Percentiles rank a stretch among this genome's conserved stretches.
Conservation (phyloP, 2,797 vertebrate species). For the Knipowitschia caucasica region DNA sequence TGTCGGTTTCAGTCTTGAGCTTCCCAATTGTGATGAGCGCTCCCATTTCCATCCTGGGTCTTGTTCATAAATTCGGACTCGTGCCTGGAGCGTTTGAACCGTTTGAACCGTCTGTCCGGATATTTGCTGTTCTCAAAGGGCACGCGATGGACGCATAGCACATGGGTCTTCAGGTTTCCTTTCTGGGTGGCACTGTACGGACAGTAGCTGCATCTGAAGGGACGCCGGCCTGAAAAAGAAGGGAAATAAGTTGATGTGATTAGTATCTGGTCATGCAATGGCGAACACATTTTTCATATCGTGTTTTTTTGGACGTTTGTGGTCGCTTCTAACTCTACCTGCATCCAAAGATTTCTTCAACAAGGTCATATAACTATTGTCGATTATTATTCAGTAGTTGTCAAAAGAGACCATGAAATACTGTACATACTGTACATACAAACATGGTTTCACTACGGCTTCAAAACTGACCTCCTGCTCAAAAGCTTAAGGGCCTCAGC, state of each 20-base stretch:
- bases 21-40: not conserved
- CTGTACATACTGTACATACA: no score
- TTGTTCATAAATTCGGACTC: slow-evolving; percentile 73
- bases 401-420: no score
- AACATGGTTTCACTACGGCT: no score
- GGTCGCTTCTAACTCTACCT: no score
- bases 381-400: no score
- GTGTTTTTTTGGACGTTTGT: no score
- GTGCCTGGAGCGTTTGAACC: slow-evolving; percentile 87
- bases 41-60: slow-evolving; percentile 58
- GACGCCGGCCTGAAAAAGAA: slow-evolving; percentile 75
- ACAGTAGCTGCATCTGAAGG: slow-evolving; percentile 91
- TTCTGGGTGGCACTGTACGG: slow-evolving; percentile 94
- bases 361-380: no score
- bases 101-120: slow-evolving; percentile 91
- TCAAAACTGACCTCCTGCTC: no score
- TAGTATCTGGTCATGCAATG: not conserved
- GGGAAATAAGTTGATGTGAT: not conserved
- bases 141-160: slow-evolving; percentile 92
- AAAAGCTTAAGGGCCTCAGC: no score
- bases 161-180: slow-evolving; percentile 94
- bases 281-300: not conserved
- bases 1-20: slow-evolving; percentile 42
- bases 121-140: slow-evolving; percentile 97
- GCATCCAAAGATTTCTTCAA: no score